Evolutionary conservation across 2,113 vertebrate species (phyloP).

Genomic region (Mionectes macconnelli): DNA sequence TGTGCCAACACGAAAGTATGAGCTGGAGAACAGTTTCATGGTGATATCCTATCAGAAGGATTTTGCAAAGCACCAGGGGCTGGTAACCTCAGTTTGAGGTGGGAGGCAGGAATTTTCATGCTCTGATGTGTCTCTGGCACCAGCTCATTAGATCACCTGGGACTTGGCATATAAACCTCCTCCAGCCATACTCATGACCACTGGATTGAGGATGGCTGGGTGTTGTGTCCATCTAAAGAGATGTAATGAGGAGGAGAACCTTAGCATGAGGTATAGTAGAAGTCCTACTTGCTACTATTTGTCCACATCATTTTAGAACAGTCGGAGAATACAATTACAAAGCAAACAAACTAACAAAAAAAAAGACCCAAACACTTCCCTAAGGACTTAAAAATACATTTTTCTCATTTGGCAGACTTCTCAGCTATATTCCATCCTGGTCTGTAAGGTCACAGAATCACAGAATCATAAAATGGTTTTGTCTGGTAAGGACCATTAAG

Average conservation of each 20-base stretch:
- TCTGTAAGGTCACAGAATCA: not conserved
- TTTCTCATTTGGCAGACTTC: not conserved
- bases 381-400: not conserved
- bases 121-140: not conserved
- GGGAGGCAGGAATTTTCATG: not conserved
- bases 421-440: not conserved
- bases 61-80: not conserved
- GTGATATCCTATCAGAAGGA: constrained; percentile 55
- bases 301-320: not conserved
- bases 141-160: not conserved
- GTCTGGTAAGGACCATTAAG: not conserved
- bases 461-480: not conserved
- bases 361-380: not conserved
- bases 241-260: not conserved
- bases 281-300: not conserved
- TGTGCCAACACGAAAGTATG: constrained; percentile 10
- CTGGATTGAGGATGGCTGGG: not conserved
- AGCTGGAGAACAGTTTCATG: constrained; percentile 29
- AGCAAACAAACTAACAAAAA: too few relatives aligned
- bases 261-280: not conserved
- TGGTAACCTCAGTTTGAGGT: not conserved
- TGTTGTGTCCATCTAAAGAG: not conserved
- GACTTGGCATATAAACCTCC: not conserved
- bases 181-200: not conserved
- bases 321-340: not conserved